These are phyloP conservation scores for Typhlichthys eigenmanni DNA, from an alignment of 2,797 vertebrate species.

Conservation along the genomic window DNA sequence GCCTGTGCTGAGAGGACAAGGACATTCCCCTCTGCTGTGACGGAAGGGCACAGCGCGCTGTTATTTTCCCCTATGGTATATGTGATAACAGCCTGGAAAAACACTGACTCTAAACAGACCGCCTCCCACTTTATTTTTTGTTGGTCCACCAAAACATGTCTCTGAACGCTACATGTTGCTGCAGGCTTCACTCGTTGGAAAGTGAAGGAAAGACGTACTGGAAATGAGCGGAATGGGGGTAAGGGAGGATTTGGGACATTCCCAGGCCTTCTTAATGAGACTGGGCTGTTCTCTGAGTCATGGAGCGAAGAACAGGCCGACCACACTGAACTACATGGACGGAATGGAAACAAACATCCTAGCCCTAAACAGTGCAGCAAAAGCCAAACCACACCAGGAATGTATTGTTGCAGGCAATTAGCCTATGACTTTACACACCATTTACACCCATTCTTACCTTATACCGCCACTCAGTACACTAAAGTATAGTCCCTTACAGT, in stretches of 20 bases:
- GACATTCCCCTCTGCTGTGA: conserved; percentile 37
- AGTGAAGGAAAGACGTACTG: conserved; percentile 22
- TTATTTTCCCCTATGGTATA: conserved; percentile 39
- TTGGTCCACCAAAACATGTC: conserved; percentile 1
- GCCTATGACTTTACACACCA: background rate
- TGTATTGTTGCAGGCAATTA: background rate
- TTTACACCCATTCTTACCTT: background rate
- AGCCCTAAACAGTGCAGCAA: background rate
- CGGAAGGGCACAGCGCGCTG: conserved; percentile 48
- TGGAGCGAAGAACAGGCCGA: conserved; percentile 47
- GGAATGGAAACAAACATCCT: conserved; percentile 34
- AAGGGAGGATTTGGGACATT: conserved; percentile 43
- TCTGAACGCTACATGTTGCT: conserved; percentile 7
- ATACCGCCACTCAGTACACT: background rate
- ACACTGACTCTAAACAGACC: conserved; percentile 35
- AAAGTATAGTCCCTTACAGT: too few species aligned
- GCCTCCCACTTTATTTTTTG: conserved; percentile 1
- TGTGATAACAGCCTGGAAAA: conserved; percentile 61
- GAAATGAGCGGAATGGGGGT: conserved; percentile 17
- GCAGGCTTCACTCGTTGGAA: conserved; percentile 13
- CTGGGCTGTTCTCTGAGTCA: conserved; percentile 60
- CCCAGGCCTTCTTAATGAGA: conserved; percentile 40
- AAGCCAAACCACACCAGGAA: conserved; percentile 28
- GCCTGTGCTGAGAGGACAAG: conserved; percentile 37
- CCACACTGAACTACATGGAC: conserved; percentile 18